Percentiles rank a stretch among this genome's conserved stretches.
Conservation (phyloP, 1,140 invertebrate genomes). For the Drosophila ohnishii region DNA sequence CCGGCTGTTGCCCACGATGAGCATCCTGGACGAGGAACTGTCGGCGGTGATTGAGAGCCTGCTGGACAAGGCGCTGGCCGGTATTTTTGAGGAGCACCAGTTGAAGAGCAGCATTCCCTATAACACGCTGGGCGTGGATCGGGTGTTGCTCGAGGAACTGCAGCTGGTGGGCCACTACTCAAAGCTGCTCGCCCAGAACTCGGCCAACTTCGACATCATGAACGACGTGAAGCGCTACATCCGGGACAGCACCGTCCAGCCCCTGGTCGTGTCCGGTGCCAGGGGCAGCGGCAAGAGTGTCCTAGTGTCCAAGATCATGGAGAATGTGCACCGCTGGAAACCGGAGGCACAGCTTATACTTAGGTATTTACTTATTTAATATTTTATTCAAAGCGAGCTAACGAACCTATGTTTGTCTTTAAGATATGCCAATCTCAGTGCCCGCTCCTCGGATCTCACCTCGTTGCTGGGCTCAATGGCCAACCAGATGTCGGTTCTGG, state of each 20-base stretch:
- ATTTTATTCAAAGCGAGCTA: background rate
- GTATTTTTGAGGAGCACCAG: constrained; percentile 86
- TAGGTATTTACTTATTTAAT: constrained; percentile 48
- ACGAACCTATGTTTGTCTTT: background rate
- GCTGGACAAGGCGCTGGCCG: constrained; percentile 83
- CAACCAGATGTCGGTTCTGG: constrained; percentile 78
- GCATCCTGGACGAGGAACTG: constrained; percentile 86
- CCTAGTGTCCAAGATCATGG: constrained; percentile 88
- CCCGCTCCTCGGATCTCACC: constrained; percentile 72
- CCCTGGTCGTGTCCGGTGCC: constrained; percentile 90
- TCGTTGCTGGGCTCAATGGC: constrained; percentile 80
- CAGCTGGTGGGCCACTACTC: constrained; percentile 88
- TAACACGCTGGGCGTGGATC: constrained; percentile 82
- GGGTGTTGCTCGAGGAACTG: constrained; percentile 76
- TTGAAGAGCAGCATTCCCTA: constrained; percentile 77
- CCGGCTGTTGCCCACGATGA: constrained; percentile 86
- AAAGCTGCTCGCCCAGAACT: constrained; percentile 79
- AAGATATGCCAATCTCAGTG: constrained; percentile 78
- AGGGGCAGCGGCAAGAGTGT: constrained; percentile 92
- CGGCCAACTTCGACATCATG: constrained; percentile 82
- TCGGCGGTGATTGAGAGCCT: constrained; percentile 84
- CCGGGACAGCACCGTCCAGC: constrained; percentile 85
- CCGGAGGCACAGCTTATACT: constrained; percentile 84
- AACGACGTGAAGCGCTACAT: constrained; percentile 89
- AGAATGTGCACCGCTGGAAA: constrained; percentile 87